Conservation (phyloP, 2,797 vertebrate species). For the Thunnus albacares region DNA sequence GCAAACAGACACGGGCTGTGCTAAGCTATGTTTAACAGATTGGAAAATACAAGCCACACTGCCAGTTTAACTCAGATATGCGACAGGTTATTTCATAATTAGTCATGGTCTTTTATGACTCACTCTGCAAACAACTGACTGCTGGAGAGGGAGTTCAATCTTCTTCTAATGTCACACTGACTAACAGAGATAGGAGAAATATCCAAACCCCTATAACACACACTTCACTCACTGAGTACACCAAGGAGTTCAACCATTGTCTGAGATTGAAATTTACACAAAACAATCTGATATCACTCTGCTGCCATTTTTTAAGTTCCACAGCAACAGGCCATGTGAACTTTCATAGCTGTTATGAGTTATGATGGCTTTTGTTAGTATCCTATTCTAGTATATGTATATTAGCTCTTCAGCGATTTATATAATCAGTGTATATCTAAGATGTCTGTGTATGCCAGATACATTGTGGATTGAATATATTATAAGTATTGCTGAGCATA, state of each 20-base stretch:
- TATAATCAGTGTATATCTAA: neutral
- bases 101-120: conserved; percentile 79
- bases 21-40: conserved; percentile 77
- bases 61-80: conserved; percentile 73
- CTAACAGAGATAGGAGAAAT: conserved; percentile 70
- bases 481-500: neutral
- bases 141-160: conserved; percentile 76
- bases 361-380: conserved; percentile 14
- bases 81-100: conserved; percentile 82
- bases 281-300: conserved; percentile 32
- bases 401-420: neutral
- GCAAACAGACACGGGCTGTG: conserved; percentile 66
- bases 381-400: conserved; percentile 9
- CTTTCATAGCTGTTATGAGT: conserved; percentile 31
- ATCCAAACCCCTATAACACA: conserved; percentile 60
- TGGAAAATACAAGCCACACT: conserved; percentile 74
- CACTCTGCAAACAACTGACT: conserved; percentile 72
- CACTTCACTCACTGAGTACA: conserved; percentile 44
- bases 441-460: neutral
- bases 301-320: conserved; percentile 19
- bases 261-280: conserved; percentile 32
- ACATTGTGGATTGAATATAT: neutral
- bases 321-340: conserved; percentile 8
- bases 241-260: conserved; percentile 46
- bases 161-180: conserved; percentile 75